phyloP scores from a whole-genome alignment of 2,113 vertebrate species.

The Ia io region DNA sequence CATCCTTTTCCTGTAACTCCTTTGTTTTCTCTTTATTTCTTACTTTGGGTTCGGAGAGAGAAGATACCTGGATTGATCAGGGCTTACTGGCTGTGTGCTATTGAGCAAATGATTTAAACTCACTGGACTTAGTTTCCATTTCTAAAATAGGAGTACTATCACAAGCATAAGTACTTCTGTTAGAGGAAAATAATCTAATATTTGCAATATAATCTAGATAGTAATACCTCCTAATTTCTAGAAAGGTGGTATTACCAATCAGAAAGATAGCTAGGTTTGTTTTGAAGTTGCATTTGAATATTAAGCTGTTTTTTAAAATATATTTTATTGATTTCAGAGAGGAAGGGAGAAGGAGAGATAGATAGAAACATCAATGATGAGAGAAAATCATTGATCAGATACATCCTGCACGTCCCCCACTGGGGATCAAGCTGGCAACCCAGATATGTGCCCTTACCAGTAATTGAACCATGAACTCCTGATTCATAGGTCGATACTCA shows the following conservation, averaged over 20 bases:
- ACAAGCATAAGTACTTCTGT: neutral
- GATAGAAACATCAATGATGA: too few relatives aligned
- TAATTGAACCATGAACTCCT: too few relatives aligned
- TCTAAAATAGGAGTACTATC: neutral
- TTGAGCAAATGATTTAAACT: slow-evolving; percentile 11
- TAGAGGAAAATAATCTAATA: neutral
- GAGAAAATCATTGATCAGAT: too few relatives aligned
- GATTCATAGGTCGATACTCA: too few relatives aligned
- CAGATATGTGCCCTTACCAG: too few relatives aligned
- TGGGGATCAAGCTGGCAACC: too few relatives aligned
- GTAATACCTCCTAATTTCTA: neutral
- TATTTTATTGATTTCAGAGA: too few relatives aligned
- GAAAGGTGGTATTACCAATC: neutral
- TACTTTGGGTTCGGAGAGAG: neutral
- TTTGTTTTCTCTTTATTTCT: slow-evolving; percentile 1
- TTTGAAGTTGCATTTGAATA: neutral
- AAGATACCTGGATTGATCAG: neutral
- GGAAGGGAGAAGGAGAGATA: too few relatives aligned
- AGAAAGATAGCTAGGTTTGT: neutral
- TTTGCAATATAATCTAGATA: neutral
- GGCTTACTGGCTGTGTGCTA: neutral
- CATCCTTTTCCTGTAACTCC: neutral
- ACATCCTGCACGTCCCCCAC: too few relatives aligned
- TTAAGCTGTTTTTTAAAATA: neutral
- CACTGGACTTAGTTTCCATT: neutral